Conservation (phyloP, 1,140 invertebrate species). For the Coenobita brevimanus region DNA sequence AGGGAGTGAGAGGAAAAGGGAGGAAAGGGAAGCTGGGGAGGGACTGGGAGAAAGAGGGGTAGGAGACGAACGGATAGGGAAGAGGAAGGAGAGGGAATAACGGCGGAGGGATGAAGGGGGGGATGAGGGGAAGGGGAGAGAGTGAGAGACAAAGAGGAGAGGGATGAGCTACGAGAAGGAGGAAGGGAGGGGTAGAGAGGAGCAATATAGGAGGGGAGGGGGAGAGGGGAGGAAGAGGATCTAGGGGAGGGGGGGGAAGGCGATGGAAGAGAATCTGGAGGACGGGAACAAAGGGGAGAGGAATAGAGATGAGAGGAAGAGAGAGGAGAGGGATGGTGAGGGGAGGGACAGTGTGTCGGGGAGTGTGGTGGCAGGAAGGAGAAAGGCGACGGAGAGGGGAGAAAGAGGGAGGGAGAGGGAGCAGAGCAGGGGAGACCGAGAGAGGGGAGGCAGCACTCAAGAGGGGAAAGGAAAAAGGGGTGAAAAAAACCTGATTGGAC, state of each 20-base stretch:
- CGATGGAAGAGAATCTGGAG: not conserved
- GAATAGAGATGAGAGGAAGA: not conserved
- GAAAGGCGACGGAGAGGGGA: not conserved
- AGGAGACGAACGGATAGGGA: too few relatives aligned
- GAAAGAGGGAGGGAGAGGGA: not conserved
- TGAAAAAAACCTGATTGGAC: slow-evolving; percentile 35
- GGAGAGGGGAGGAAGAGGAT: not conserved
- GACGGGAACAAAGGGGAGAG: not conserved
- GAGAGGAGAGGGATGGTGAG: not conserved
- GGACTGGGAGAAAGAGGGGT: not conserved
- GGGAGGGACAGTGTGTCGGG: not conserved
- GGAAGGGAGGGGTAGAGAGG: not conserved
- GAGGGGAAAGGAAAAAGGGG: slow-evolving; percentile 22
- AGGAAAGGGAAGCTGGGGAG: not conserved
- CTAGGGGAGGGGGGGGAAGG: not conserved
- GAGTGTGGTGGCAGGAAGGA: not conserved
- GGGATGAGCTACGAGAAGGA: not conserved
- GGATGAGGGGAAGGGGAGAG: slow-evolving; percentile 3
- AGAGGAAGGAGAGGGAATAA: not conserved
- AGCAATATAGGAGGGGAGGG: not conserved
- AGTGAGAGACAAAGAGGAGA: not conserved
- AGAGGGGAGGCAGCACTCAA: not conserved
- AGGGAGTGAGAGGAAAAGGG: not conserved
- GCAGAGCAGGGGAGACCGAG: not conserved
- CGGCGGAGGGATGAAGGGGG: not conserved